Evolutionary conservation across 2,888 invertebrate genomes (phyloP), one percentile per base, ranked within the genome.

Genomic region (Sminthurides aquaticus): DNA sequence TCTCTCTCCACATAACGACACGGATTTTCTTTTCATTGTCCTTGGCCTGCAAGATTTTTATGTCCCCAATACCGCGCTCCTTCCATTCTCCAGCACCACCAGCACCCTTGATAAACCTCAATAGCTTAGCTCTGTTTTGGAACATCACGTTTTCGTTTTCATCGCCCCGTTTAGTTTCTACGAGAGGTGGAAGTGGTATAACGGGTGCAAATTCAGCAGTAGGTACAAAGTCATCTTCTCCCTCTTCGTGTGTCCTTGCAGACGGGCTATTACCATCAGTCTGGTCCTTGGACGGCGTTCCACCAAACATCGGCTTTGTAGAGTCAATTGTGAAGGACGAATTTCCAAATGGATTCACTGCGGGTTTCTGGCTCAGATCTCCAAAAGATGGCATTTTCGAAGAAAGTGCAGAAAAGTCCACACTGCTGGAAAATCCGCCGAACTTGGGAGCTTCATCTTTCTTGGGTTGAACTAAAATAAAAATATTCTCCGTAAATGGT

Each of bases 161-260:
- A 79, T 97, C 95, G 1, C 96, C 82, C 56, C 74, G 74, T 56
- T 73, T 73, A 0, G 93, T 87, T 55, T 87, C 87, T 58, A 96
- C 88, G 71, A 88, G 84, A 63, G 91, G 88, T 0, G 96, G 96
- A 61, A 97, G 80, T 0, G 90, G 88, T 69, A 96, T 85, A 49
- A 96, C 88, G 1, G 96, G 94, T 68, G 92, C 91, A 77, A 91
- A 96, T 76, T 93, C 88, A 15, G 92, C 86, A 62, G 86, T 87
- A 0, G 91, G 89, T 69, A 88, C 89, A 79, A 87, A 92, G 62
- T 91, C 91, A 60, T 90, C 90, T 18, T 78, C 80, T 24, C 75
- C 75, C 61, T 82, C 82, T 22, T 75, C 74, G 43, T 70, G 68
- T 25, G 11, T 22, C 5, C 18, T 20, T 22, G 3, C 20, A 8